Evolutionary conservation across 2,113 vertebrate genomes (phyloP).

Genomic region (Campylomormyrus numenius): DNA sequence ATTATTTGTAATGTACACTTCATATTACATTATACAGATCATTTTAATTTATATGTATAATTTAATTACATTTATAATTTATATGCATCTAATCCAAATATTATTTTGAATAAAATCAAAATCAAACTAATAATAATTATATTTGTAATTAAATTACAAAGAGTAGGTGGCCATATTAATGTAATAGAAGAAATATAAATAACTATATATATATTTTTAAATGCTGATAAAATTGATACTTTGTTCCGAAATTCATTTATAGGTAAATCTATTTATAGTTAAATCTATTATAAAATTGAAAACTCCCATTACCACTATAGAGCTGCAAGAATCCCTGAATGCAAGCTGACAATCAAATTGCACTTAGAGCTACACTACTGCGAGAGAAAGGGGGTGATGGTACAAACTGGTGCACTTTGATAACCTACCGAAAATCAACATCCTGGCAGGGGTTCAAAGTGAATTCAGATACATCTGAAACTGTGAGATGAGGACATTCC

Average conservation of each 20-base stretch:
- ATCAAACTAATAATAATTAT: not conserved
- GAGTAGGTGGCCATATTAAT: not conserved
- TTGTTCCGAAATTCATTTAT: not conserved
- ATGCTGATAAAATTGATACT: not conserved
- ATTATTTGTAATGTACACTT: not conserved
- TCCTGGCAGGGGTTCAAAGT: slow-evolving; percentile 60
- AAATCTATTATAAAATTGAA: not conserved
- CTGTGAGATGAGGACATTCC: slow-evolving; percentile 57
- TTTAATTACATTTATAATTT: not conserved
- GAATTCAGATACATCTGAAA: slow-evolving; percentile 67
- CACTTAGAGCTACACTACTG: not conserved
- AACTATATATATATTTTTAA: not conserved
- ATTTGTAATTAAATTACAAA: not conserved
- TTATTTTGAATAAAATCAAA: not conserved
- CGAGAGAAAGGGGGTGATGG: not conserved
- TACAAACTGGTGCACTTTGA: not conserved
- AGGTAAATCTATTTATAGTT: not conserved
- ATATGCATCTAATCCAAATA: not conserved
- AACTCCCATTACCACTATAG: not conserved
- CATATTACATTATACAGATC: not conserved
- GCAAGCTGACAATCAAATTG: not conserved
- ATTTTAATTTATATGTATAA: not conserved
- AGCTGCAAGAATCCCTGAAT: not conserved
- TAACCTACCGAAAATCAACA: slow-evolving; percentile 19
- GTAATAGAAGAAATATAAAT: not conserved